These are phyloP conservation scores for Mimachlamys varia DNA, from an alignment of 2,888 invertebrate genomes.

Conservation along the genomic window DNA sequence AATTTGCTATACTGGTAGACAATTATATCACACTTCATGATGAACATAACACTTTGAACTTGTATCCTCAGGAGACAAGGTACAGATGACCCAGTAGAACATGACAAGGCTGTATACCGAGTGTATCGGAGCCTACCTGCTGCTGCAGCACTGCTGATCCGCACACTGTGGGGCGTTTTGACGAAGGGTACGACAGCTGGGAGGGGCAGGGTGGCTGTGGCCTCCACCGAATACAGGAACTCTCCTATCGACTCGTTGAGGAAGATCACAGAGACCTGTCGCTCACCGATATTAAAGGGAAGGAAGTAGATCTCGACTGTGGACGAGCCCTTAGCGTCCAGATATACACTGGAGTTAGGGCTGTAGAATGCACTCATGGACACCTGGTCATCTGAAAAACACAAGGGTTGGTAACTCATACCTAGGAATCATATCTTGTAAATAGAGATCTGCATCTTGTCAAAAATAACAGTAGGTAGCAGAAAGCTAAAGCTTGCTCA, in stretches of 20 bases:
- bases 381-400: conserved; percentile 63
- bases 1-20: too few relatives aligned
- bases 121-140: conserved; percentile 66
- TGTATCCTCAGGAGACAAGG: too few relatives aligned
- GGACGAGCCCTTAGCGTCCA: conserved; percentile 66
- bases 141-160: conserved; percentile 79
- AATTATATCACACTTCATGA: too few relatives aligned
- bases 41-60: too few relatives aligned
- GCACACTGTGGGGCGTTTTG: conserved; percentile 69
- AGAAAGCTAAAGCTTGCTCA: too few relatives aligned
- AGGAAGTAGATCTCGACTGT: conserved; percentile 78
- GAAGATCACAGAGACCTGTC: conserved; percentile 79
- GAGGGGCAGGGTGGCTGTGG: conserved; percentile 74
- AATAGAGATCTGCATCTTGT: too few relatives aligned
- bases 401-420: too few relatives aligned
- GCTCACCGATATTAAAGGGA: conserved; percentile 77
- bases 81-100: too few relatives aligned
- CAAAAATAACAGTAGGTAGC: neutral
- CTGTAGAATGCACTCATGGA: conserved; percentile 76
- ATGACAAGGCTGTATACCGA: too few relatives aligned
- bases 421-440: too few relatives aligned
- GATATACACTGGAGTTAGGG: conserved; percentile 64
- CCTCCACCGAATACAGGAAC: conserved; percentile 80
- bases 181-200: conserved; percentile 75
- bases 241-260: conserved; percentile 79